Evolutionary conservation across 2,888 invertebrate genomes (phyloP), one percentile per base, ranked within the genome.

Genomic region (Morpho deidamia): DNA sequence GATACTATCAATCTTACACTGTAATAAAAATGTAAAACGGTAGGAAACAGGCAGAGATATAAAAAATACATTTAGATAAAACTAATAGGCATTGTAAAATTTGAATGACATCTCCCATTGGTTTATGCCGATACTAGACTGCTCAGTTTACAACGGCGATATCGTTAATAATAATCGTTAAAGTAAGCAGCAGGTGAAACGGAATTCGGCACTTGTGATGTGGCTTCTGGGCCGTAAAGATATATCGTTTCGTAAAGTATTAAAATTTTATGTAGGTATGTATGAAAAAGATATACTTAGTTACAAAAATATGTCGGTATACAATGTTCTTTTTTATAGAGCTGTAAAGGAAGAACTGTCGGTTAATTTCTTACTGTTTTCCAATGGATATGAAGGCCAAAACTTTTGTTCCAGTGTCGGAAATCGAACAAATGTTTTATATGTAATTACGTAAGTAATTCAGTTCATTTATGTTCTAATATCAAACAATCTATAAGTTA

Each of bases 11-110:
- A 63, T 63, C 60, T 61, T 51, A 65, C 60, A 65, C 55, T 56
- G 66, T 68, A 69, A 78, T 80, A 81, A 81, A 81, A 74, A 70
- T 71, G 70, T 74, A 66, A 74, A 78, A 78, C 79, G 72, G 78
- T 78, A 78, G 81, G 74, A 74, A 76, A 70, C 69, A 69, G 67
- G 65, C 68, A 63, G 67, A 69, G 70, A 69, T 68, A 76, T 79
- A 77, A 78, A 78, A 76, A 72, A 71, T 65, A 69, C 78, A 76
- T 76, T 76, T 73, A 79, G 80, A 81, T 81, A 78, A 80, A 60
- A 66, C 77, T 78, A 73, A 78, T 76, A 75, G 75, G 67, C 71
- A 72, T 72, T 72, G 73, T 81, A 76, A 79, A 81, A 64, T 62
- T 54, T 62, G 66, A 74, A 74, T 71, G 74, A 76, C 77, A 72